Percentiles rank a stretch among this genome's conserved stretches.
Evolutionary conservation across 2,113 vertebrate genomes (phyloP).

Genomic region (Rhombomys opimus): DNA sequence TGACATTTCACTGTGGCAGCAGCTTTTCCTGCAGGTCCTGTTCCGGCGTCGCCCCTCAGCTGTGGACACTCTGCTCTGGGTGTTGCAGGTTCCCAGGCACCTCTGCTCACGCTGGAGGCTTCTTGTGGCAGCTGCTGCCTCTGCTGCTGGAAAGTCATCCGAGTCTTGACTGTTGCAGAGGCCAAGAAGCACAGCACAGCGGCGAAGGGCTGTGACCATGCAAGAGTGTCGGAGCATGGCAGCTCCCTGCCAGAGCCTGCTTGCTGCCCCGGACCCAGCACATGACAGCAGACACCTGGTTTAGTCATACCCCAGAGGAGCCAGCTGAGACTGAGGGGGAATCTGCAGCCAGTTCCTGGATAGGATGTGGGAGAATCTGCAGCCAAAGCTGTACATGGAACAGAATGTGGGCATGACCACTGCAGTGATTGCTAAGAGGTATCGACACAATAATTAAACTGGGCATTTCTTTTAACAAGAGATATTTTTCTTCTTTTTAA

Average conservation of each 20-base stretch:
- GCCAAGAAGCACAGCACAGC: not conserved
- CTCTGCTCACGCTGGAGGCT: not conserved
- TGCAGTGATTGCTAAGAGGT: not conserved
- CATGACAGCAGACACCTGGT: too few relatives aligned
- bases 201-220: not conserved
- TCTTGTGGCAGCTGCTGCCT: not conserved
- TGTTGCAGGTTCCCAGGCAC: accelerated
- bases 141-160: not conserved
- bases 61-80: not conserved
- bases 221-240: not conserved
- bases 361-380: not conserved
- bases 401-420: too few relatives aligned
- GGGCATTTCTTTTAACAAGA: not conserved
- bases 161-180: not conserved
- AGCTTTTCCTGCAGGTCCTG: slow-evolving; percentile 63
- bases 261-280: too few relatives aligned
- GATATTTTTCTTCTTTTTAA: not conserved
- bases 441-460: not conserved
- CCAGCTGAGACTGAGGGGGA: not conserved
- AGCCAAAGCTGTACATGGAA: not conserved
- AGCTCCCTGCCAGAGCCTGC: not conserved
- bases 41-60: not conserved
- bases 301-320: accelerated
- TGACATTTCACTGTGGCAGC: slow-evolving; percentile 50
- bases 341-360: not conserved